Base-by-base conservation (phyloP, 2,113 vertebrate genomes). In the Trematocara variabile region DNA sequence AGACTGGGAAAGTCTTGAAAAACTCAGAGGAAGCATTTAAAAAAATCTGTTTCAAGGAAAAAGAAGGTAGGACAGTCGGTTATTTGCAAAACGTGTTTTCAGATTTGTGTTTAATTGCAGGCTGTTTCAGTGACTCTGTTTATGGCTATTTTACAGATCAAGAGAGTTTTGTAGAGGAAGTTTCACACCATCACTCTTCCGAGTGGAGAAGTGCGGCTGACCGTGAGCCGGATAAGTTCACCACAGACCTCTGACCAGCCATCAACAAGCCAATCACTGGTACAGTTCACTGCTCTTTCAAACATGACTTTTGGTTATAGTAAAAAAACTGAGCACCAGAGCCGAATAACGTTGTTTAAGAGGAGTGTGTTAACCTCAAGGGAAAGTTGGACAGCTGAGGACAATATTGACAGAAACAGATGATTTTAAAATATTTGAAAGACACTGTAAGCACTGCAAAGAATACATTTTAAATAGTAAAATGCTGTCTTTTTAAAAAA, bases 121-220 rank as follows among this genome's bases (percentile, higher is more conserved):
- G 5, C 5, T 30, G 28, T 9, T 44, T 44, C 41, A 44, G 41
- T 44, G 12, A 44, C 1, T 44, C 5, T 44, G 41, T 44, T 3
- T 41, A 41, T 79, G 3, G 60, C 22, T 13, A n/a, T 1, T 13
- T n/a, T n/a, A n/a, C n/a, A 94, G 94, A 56, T 30, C 92, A 92
- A 56, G 84, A 93, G 50, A 93, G 86, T 95, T 55, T 81, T 94
- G 46, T 20, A 50, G 8, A 89, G 8, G n/a, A 88, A 85, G n/a
- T 33, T 52, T 55, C 94, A 95, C 53, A 34, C 2, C 1, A n/a
- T 95, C 8, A 20, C 12, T 1, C 39, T 94, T 13, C 75, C 87
- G 2, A 10, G 5, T 13, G 81, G 88, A 14, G 53, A 90, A 1
- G 4, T 91, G 2, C 7, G 2, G 2, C 81, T 95, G 8, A 82